Base-by-base conservation (phyloP, 2,888 invertebrate genomes). In the Hipparchia semele region DNA sequence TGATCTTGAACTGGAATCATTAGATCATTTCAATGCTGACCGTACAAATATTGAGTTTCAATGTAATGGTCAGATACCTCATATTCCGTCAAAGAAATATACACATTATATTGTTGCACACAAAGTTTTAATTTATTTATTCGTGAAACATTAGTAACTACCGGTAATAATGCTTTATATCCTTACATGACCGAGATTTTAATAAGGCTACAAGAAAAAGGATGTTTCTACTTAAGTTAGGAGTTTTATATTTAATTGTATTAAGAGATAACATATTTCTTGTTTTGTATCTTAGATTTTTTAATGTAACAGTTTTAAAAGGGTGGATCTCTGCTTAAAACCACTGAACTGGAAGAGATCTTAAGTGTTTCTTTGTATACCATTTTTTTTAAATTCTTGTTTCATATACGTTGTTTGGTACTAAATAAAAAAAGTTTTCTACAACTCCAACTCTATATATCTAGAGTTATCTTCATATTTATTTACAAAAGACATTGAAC, bases 121-220 rank as follows among this genome's bases (percentile, higher is more conserved):
- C 12, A 75, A 70, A 70, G 72, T 6, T 72, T 66, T 56, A 9
- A 58, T 56, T 74, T 61, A 72, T 49, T 69, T 69, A 45, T 4
- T 51, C 60, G 13, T n/a, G 39, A 13, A 56, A n/a, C n/a, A 53
- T 53, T 12, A 12, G 53, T 53, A 53, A 5, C 4, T 56, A 56
- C 54, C n/a, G 5, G n/a, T 13, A n/a, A 60, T 64, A 64, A 64
- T 23, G 49, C 64, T 69, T 66, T 72, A 56, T 72, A 61, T 74
- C 69, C 58, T 74, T 74, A 56, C 51, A 69, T 72, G 74, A 66
- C 74, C 74, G 69, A 74, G 66, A 74, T 74, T 72, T 51, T 23
- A 72, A 74, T 60, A 56, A 49, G 65, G 61, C 66, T 61, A 56
- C 53, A 67, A 46, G 46, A 67, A 67, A 65, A 23, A 39, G 13